Percentiles rank a stretch among this genome's conserved stretches.
Evolutionary conservation across 2,113 vertebrate species (phyloP).

Genomic region (Gasterosteus nipponicus): DNA sequence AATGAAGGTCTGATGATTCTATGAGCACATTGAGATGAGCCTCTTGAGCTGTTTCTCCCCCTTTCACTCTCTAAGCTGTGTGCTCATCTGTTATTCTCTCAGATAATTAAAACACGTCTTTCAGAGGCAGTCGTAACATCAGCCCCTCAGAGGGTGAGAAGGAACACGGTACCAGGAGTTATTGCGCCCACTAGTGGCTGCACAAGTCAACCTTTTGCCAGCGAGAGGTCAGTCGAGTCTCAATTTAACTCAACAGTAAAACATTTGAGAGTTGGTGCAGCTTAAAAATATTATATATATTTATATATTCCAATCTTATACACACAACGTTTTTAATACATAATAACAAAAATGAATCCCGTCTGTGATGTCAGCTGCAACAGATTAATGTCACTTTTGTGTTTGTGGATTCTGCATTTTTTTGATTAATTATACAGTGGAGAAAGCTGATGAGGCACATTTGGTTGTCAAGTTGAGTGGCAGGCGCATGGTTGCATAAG

Average conservation of each 20-base stretch:
- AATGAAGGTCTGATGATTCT: neutral
- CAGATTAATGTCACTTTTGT: neutral
- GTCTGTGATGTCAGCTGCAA: neutral
- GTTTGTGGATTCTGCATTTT: neutral
- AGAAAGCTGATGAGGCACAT: slow-evolving; percentile 69
- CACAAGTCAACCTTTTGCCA: neutral
- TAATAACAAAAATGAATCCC: neutral
- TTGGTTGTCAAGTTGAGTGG: slow-evolving; percentile 55
- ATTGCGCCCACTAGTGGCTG: slow-evolving; percentile 63
- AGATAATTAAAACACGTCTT: neutral
- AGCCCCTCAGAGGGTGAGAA: neutral
- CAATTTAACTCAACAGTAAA: neutral
- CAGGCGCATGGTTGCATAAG: slow-evolving; percentile 44
- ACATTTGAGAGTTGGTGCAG: no score
- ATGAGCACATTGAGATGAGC: neutral
- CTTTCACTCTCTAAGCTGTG: neutral
- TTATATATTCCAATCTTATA: no score
- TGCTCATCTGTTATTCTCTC: neutral
- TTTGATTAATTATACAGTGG: slow-evolving; percentile 62
- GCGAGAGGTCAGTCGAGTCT: neutral
- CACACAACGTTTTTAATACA: no score
- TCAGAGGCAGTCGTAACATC: neutral
- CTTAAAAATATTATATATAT: no score
- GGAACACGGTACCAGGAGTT: slow-evolving; percentile 27
- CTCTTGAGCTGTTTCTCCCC: neutral